A percentile compares a stretch with the other conserved stretches of the same genome.
Conservation (phyloP, 2,797 vertebrate genomes). For the Enteromius anoplus region DNA sequence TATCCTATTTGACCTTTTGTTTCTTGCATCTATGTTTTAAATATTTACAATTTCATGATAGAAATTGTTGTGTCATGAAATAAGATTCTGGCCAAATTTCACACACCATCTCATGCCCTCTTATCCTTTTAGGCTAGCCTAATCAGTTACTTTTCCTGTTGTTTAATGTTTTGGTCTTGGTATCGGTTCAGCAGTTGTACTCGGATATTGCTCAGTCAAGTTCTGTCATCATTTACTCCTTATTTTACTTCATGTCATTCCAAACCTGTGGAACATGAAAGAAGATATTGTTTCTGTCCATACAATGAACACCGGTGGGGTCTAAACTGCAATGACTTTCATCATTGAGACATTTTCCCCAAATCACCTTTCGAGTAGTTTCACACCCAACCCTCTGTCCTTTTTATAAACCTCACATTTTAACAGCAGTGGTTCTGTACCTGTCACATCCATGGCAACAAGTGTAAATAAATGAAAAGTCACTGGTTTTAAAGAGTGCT, state of each 20-base stretch:
- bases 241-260: not conserved
- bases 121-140: too few species aligned
- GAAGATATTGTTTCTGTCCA: not conserved
- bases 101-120: too few species aligned
- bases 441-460: slow-evolving; percentile 42
- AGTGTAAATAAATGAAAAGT: slow-evolving; percentile 46
- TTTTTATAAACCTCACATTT: not conserved
- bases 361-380: not conserved
- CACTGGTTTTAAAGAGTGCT: not conserved
- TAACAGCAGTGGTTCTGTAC: not conserved
- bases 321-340: not conserved
- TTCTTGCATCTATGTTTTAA: too few species aligned
- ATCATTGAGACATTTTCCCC: not conserved
- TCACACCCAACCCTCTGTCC: slow-evolving; percentile 7
- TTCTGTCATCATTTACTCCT: not conserved
- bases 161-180: too few species aligned
- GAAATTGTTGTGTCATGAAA: too few species aligned
- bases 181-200: too few species aligned
- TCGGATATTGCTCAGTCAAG: too few species aligned
- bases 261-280: not conserved
- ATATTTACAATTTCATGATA: too few species aligned
- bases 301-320: not conserved
- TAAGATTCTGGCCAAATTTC: too few species aligned
- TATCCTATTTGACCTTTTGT: too few species aligned
- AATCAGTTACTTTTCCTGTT: too few species aligned